Percentiles rank a stretch among this genome's conserved stretches.
Evolutionary conservation across 2,888 invertebrate species (phyloP).

Genomic region (Agrenia bidenticulata): DNA sequence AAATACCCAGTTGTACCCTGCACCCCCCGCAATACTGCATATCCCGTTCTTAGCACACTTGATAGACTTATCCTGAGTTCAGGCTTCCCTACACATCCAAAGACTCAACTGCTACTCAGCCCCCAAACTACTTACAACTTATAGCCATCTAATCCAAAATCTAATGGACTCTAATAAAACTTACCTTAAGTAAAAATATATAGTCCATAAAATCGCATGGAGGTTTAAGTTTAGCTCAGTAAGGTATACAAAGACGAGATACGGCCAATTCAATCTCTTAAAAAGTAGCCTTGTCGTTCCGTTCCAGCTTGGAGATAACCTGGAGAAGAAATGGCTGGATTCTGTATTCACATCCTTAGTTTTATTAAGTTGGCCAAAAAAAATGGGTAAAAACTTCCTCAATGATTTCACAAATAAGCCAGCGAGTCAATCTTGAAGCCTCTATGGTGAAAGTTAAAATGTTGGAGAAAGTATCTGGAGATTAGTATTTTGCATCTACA

Average conservation of each 20-base stretch:
- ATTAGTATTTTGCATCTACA: no score
- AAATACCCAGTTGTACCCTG: no score
- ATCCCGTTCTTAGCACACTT: no score
- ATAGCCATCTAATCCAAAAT: no score
- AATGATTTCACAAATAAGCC: neutral
- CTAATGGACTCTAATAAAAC: constrained; percentile 2
- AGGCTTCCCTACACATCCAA: no score
- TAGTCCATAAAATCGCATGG: constrained; percentile 11
- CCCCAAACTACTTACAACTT: neutral
- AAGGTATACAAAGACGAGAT: constrained; percentile 13
- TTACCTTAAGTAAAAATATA: constrained; percentile 17
- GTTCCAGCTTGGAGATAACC: neutral
- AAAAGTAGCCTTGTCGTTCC: neutral
- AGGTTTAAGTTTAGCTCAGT: neutral
- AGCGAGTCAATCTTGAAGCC: no score
- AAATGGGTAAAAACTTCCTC: constrained; percentile 1
- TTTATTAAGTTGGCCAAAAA: neutral
- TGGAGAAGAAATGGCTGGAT: no score
- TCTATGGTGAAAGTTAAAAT: no score
- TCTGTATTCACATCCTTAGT: neutral
- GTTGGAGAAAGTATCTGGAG: no score
- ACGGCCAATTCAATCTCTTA: constrained; percentile 9
- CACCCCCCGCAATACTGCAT: no score
- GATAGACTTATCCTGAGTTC: no score
- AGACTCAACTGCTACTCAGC: no score